phyloP scores from a whole-genome alignment of 2,113 vertebrate genomes.

The Heptranchias perlo region DNA sequence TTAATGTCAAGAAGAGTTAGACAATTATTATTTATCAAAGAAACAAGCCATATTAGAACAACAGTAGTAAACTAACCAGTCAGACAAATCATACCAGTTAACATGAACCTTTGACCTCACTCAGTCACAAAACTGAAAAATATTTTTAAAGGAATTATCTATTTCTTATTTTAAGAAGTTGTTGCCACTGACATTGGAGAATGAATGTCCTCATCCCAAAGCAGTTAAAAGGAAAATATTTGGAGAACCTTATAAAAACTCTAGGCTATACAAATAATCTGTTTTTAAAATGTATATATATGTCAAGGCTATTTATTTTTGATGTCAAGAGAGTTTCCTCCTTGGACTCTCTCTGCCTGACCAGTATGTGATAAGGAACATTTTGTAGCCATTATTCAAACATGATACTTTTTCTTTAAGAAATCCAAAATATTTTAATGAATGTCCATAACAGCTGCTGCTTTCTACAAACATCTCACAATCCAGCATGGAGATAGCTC shows the following conservation, averaged over 20 bases:
- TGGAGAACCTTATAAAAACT: conserved; percentile 7
- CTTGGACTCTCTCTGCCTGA: not conserved
- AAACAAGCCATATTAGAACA: conserved; percentile 6
- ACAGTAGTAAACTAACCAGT: not conserved
- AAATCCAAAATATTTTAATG: conserved; percentile 14
- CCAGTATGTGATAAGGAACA: not conserved
- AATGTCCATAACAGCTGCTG: not conserved
- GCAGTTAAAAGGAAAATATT: not conserved
- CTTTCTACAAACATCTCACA: not conserved
- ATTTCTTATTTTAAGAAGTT: conserved; percentile 27
- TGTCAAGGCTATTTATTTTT: not conserved
- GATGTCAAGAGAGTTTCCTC: conserved; percentile 3
- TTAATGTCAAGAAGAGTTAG: not conserved
- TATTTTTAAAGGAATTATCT: not conserved
- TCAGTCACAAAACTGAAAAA: conserved; percentile 1
- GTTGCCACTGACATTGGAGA: not conserved
- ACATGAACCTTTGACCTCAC: not conserved
- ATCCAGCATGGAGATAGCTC: not conserved
- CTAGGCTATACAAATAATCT: not conserved
- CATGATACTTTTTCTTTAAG: not conserved
- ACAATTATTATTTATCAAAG: conserved; percentile 29
- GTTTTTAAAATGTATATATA: conserved; percentile 20
- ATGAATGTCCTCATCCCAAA: conserved; percentile 14
- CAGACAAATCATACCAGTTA: conserved; percentile 4
- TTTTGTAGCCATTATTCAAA: not conserved